Evolutionary conservation across 2,888 invertebrate species (phyloP).

Genomic region (Acrocera orbiculus): DNA sequence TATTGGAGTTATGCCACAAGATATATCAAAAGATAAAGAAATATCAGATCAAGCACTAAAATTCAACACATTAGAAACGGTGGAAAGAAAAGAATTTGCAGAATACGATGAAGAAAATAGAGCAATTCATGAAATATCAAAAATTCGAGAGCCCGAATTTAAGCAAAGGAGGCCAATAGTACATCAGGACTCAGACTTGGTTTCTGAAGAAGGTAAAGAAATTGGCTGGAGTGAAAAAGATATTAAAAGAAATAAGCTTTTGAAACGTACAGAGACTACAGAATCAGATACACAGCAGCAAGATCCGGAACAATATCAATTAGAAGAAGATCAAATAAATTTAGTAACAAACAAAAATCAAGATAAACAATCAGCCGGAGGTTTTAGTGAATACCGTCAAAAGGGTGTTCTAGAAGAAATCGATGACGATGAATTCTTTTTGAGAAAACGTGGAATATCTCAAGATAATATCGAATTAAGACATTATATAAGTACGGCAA

Average conservation of each 20-base stretch:
- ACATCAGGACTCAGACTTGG: constrained; percentile 30
- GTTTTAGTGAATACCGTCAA: constrained; percentile 36
- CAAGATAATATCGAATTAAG: constrained; percentile 66
- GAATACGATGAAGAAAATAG: constrained; percentile 38
- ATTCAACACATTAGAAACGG: constrained; percentile 25
- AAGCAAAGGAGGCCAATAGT: constrained; percentile 26
- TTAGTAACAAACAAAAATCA: constrained; percentile 26
- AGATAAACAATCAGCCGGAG: constrained; percentile 41
- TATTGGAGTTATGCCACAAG: constrained; percentile 23
- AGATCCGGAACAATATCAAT: constrained; percentile 21
- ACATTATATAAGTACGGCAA: constrained; percentile 58
- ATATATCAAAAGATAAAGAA: constrained; percentile 31
- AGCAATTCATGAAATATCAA: constrained; percentile 34
- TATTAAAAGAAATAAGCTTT: constrained; percentile 25
- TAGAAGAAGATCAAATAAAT: constrained; percentile 15
- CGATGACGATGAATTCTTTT: constrained; percentile 72
- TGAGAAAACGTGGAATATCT: constrained; percentile 65
- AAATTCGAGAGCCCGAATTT: constrained; percentile 27
- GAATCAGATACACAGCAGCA: constrained; percentile 29
- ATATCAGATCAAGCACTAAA: constrained; percentile 20
- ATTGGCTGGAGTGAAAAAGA: constrained; percentile 31
- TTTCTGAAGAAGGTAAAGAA: constrained; percentile 30
- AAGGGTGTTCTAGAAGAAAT: constrained; percentile 66
- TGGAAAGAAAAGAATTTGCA: constrained; percentile 39
- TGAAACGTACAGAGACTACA: constrained; percentile 21